Evolutionary conservation across 2,113 vertebrate species (phyloP).

Genomic region (Colius striatus): DNA sequence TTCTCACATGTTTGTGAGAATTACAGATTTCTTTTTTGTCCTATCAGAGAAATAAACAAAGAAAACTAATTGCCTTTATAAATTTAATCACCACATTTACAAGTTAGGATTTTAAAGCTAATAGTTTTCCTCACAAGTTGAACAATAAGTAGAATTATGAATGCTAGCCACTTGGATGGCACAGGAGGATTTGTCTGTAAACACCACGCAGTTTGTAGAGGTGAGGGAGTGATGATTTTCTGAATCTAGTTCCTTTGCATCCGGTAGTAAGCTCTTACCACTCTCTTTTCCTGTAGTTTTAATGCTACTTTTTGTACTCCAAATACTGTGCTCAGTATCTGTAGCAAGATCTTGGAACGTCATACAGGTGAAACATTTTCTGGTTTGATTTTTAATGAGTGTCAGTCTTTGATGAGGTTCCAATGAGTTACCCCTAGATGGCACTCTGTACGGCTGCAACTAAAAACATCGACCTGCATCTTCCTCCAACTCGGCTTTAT

Average conservation of each 20-base stretch:
- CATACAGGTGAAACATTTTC: not conserved
- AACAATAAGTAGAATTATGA: not conserved
- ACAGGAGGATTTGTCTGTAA: not conserved
- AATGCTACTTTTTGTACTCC: not conserved
- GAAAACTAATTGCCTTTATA: not conserved
- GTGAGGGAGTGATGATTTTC: not conserved
- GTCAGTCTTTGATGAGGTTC: not conserved
- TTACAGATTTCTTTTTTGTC: not conserved
- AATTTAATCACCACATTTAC: not conserved
- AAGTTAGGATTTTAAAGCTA: not conserved
- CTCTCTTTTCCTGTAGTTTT: not conserved
- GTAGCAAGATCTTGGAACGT: not conserved
- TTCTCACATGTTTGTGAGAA: not conserved
- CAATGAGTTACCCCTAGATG: conserved; percentile 26
- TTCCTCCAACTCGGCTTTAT: not conserved
- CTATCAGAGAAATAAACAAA: not conserved
- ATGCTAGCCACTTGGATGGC: not conserved
- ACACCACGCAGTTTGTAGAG: not conserved
- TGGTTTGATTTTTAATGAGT: not conserved
- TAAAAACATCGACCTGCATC: not conserved
- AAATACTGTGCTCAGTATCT: not conserved
- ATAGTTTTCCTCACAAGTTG: not conserved
- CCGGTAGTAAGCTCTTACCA: not conserved
- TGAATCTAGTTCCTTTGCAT: not conserved
- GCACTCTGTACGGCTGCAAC: not conserved